Evolutionary conservation across 2,113 vertebrate genomes (phyloP), one percentile per base, ranked within the genome.

Genomic region (Dipodomys stephensi): DNA sequence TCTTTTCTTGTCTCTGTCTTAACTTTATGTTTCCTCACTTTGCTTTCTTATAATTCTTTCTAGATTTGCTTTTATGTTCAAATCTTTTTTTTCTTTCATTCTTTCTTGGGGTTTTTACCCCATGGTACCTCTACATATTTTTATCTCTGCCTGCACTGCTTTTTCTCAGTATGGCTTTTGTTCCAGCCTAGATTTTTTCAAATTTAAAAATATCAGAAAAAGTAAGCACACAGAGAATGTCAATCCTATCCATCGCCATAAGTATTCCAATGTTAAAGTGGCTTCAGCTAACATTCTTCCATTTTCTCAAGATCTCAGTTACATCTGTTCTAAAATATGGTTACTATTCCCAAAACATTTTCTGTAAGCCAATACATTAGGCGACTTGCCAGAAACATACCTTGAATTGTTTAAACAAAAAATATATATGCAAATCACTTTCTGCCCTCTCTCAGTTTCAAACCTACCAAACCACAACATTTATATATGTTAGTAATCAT

Each of bases 251-350:
- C 53, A 57, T 7, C 12, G 53, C 53, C 53, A 57, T 57, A 57
- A 57, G 15, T 92, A 83, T 73, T n/a, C 16, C 39, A 28, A 62
- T 12, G 79, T 53, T 86, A 93, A 88, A 35, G 95, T 57, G 77
- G 20, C 44, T 91, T 86, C 25, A 71, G 35, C 46, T 86, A 68
- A 88, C 88, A 83, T 4, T 74, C 10, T 64, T 32, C 39, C 87
- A 27, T 92, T 95, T 92, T 92, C 64, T 81, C 27, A 71, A 86
- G 44, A 74, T 95, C 35, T 81, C 77, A 68, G 30, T 49, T 68
- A 23, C 35, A 64, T 46, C 77, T 95, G 72, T 7, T 91, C 4
- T 87, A 81, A 95, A 95, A 81, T 80, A 93, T 81, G 67, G 30
- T 25, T 91, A 72, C 25, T 6, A 67, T 86, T 88, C 35, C 46